Evolutionary conservation across 2,797 vertebrate species (phyloP).

Genomic region (Gymnocypris eckloni): DNA sequence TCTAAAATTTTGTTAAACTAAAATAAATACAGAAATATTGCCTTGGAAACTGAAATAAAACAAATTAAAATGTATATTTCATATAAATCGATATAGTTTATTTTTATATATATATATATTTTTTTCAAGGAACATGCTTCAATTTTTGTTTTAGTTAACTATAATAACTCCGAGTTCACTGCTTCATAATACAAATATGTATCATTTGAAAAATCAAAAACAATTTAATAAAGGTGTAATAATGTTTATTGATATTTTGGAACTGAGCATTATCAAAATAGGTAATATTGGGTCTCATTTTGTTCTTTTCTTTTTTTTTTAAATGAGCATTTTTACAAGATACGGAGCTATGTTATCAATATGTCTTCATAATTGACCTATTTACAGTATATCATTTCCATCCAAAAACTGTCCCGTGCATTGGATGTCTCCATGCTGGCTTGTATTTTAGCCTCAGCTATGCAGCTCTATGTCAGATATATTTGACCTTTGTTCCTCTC

Average conservation of each 20-base stretch:
- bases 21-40: not conserved
- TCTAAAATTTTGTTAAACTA: not conserved
- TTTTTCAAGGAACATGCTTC: not conserved
- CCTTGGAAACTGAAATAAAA: not conserved
- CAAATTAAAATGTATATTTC: no score
- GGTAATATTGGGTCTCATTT: no score
- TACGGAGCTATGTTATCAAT: not conserved
- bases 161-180: not conserved
- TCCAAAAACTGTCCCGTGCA: not conserved
- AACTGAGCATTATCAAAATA: no score
- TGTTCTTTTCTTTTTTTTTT: no score
- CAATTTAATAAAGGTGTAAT: no score
- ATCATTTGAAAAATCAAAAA: no score
- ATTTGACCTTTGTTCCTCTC: constrained; percentile 29
- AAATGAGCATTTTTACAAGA: not conserved
- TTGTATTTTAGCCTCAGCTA: not conserved
- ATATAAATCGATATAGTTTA: no score
- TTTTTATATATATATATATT: not conserved
- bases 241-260: no score
- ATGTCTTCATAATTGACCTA: not conserved
- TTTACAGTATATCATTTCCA: not conserved
- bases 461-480: constrained; percentile 25
- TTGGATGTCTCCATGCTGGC: not conserved
- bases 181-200: no score
- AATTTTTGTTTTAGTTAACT: not conserved